Evolutionary conservation across 2,113 vertebrate species (phyloP), one percentile per base, ranked within the genome.

Genomic region (Peromyscus polionotus): DNA sequence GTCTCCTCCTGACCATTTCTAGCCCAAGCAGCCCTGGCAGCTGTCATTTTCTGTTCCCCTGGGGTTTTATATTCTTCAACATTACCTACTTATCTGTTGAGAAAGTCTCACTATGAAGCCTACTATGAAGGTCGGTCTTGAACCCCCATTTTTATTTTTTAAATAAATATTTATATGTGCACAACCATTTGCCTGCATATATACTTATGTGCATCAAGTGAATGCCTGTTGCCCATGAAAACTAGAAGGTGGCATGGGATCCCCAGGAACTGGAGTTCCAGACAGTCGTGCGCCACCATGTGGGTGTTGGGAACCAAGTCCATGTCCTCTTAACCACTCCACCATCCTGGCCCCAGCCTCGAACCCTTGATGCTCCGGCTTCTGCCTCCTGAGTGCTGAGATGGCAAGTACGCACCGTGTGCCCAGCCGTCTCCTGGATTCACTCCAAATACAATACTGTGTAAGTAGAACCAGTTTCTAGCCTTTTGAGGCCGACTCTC

Each of bases 401-500:
- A n/a, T 42, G 19, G 10, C 9, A 73, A 26, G 13, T 1, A 0
- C 28, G 36, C 2, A 12, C 9, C 70, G 19, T 3, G 10, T 20
- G 39, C 45, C 7, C 24, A 31, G 36, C 8, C 9, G 31, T 70
- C 42, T 13, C 45, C 36, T 54, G 6, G 36, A 54, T 93, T 93
- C 48, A 79, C 57, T 84, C 65, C 75, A 48, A 72, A 45, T 3
- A 81, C 31, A 24, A 77, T 51, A 16, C 33, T 19, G 5, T 9
- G 67, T 6, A 87, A 86, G 48, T 42, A 72, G 48, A 72, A 48
- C 67, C 76, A 67, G 42, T 22, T 12, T 24, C 33, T 45, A 33
- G 59, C 68, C 90, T 68, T 73, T 70, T 14, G 72, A 68, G 73
- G 36, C 79, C 51, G 70, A 91, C 80, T 89, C 61, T 81, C 17